Conservation (phyloP, 2,113 vertebrate genomes). For the Alethe castanea region DNA sequence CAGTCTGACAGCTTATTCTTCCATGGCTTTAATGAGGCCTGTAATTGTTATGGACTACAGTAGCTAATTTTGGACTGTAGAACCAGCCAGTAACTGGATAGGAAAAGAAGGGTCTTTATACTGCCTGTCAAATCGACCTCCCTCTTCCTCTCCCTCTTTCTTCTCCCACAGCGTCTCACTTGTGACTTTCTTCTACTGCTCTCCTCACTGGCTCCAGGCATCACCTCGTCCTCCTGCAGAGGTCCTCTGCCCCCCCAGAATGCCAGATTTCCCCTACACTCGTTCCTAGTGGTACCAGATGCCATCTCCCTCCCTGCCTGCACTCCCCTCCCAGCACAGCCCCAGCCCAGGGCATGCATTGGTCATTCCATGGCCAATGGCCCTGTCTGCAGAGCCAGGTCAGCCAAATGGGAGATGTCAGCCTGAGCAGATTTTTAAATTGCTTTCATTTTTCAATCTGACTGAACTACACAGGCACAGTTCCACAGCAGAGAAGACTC, state of each 20-base stretch:
- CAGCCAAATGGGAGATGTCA: background rate
- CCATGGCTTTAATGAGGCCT: constrained; percentile 13
- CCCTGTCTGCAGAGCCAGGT: background rate
- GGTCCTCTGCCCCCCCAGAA: background rate
- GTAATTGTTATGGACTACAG: background rate
- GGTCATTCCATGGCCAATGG: accelerated
- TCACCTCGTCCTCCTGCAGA: background rate
- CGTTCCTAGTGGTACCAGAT: background rate
- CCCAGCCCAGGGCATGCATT: background rate
- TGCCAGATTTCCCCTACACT: background rate
- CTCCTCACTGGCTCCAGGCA: background rate
- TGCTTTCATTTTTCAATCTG: background rate
- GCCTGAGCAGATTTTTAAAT: background rate
- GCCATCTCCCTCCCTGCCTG: background rate
- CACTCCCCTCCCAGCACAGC: background rate
- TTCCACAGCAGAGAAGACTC: background rate
- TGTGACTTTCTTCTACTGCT: background rate
- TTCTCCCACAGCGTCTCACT: accelerated
- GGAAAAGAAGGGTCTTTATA: constrained; percentile 18
- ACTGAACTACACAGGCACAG: background rate
- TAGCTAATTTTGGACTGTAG: constrained; percentile 1
- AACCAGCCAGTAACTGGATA: background rate
- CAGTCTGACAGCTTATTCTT: constrained; percentile 10
- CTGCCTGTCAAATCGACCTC: background rate
- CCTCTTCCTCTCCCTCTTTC: background rate